phyloP scores from a whole-genome alignment of 92 coral and sea anemone genomes.

The Phenganax marumi region DNA sequence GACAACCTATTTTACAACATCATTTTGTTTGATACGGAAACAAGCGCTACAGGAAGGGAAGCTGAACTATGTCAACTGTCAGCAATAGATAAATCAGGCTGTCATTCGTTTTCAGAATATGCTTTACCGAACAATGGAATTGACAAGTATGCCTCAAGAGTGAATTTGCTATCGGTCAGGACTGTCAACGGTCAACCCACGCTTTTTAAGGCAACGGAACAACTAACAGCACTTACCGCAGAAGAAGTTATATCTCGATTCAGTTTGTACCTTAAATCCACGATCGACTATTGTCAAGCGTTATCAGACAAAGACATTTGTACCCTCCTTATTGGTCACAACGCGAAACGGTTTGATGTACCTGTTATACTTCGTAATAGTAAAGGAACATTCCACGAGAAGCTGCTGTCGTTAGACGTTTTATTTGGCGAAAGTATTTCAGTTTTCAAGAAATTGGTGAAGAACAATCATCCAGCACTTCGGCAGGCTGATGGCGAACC shows the following conservation, averaged over 20 bases:
- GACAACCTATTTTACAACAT: conserved; percentile 16
- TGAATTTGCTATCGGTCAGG: conserved; percentile 20
- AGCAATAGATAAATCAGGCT: conserved; percentile 4
- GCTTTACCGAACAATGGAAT: background rate
- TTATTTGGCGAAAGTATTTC: conserved; percentile 22
- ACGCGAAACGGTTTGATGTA: conserved; percentile 24
- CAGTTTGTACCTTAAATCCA: conserved; percentile 2
- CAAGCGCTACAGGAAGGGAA: conserved; percentile 36
- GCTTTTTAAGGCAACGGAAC: conserved; percentile 17
- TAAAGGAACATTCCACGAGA: conserved; percentile 11
- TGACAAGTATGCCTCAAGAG: conserved; percentile 37
- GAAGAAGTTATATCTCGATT: conserved; percentile 23
- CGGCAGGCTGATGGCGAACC: conserved; percentile 9
- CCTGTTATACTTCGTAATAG: conserved; percentile 29
- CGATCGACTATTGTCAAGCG: conserved; percentile 6
- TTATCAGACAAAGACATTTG: conserved; percentile 16
- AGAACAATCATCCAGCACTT: conserved; percentile 12
- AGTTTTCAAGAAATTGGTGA: conserved; percentile 2
- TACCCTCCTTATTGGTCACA: conserved; percentile 16
- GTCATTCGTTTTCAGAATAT: conserved; percentile 23
- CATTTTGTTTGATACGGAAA: conserved; percentile 42
- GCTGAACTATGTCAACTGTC: conserved; percentile 41
- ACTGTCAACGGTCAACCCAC: conserved; percentile 20
- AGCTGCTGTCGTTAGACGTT: conserved; percentile 8
- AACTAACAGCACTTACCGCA: conserved; percentile 19